Evolutionary conservation across 2,888 invertebrate species (phyloP).

Genomic region (Parthenolecanium corni): DNA sequence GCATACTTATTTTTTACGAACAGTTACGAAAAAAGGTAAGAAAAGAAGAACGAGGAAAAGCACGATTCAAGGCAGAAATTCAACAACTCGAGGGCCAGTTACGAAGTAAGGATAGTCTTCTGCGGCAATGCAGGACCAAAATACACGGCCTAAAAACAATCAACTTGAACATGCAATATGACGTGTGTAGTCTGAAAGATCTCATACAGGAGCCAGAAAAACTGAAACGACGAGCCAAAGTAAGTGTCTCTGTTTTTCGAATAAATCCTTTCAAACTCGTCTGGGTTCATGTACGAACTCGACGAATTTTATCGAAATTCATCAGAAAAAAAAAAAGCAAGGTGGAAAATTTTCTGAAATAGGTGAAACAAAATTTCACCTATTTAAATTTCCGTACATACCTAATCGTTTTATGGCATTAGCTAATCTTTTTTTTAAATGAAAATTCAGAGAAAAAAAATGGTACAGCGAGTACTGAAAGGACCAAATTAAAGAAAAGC

Average conservation of each 20-base stretch:
- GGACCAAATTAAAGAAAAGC: too few species aligned
- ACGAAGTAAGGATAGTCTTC: constrained; percentile 13
- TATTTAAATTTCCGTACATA: not conserved
- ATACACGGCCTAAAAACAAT: constrained; percentile 3
- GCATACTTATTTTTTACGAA: too few species aligned
- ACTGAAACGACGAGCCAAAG: constrained; percentile 26
- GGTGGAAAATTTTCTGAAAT: not conserved
- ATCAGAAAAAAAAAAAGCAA: too few species aligned
- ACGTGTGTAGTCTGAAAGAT: constrained; percentile 19
- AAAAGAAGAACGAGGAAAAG: constrained; percentile 24
- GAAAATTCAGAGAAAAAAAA: too few species aligned
- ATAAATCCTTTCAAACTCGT: too few species aligned
- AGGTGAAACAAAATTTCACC: not conserved
- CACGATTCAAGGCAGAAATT: constrained; percentile 13
- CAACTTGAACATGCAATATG: constrained; percentile 20
- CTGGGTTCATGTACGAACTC: too few species aligned
- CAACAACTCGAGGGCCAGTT: constrained; percentile 23
- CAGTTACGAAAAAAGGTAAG: constrained; percentile 13
- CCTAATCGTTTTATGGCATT: not conserved
- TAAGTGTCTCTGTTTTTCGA: too few species aligned
- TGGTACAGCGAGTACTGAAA: too few species aligned
- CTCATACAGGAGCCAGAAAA: constrained; percentile 24
- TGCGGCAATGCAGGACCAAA: constrained; percentile 13
- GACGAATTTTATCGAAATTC: too few species aligned
- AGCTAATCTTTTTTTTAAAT: too few species aligned